Evolutionary conservation across 2,113 vertebrate species (phyloP).

Genomic region (Oenanthe melanoleuca): DNA sequence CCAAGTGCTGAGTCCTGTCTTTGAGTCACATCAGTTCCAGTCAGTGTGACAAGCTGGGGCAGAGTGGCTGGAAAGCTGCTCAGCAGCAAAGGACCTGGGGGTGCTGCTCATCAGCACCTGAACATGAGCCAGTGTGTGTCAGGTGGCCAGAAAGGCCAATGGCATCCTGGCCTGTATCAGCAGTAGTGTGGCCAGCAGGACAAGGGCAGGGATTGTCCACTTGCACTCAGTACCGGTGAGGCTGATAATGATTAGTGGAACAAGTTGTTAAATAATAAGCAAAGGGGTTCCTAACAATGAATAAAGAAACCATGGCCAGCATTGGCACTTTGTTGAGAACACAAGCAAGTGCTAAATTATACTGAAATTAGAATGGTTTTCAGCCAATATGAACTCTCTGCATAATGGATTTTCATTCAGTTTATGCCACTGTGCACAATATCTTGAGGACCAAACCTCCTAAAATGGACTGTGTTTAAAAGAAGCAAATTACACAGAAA

Average conservation of each 20-base stretch:
- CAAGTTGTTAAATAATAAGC: neutral
- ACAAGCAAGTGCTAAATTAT: neutral
- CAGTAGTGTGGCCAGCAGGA: neutral
- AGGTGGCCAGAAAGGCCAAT: neutral
- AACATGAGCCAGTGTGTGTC: neutral
- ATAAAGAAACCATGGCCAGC: neutral
- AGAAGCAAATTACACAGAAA: neutral
- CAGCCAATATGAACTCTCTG: neutral
- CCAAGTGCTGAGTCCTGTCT: fast-evolving
- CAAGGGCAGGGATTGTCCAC: neutral
- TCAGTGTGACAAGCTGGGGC: neutral
- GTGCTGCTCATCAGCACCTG: neutral
- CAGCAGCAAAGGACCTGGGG: fast-evolving
- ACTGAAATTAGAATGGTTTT: neutral
- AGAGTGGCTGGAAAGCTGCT: neutral
- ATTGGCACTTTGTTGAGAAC: neutral
- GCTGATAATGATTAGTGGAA: neutral
- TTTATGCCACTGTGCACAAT: neutral
- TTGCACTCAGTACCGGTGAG: fast-evolving
- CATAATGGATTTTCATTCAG: neutral
- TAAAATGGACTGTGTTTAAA: neutral
- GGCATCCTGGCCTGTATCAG: neutral
- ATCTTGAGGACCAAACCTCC: neutral
- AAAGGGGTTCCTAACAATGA: neutral
- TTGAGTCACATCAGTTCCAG: neutral